A percentile compares a stretch with the other conserved stretches of the same genome.
phyloP scores from a whole-genome alignment of 2,888 invertebrate species.

The Chrysina gloriosa region DNA sequence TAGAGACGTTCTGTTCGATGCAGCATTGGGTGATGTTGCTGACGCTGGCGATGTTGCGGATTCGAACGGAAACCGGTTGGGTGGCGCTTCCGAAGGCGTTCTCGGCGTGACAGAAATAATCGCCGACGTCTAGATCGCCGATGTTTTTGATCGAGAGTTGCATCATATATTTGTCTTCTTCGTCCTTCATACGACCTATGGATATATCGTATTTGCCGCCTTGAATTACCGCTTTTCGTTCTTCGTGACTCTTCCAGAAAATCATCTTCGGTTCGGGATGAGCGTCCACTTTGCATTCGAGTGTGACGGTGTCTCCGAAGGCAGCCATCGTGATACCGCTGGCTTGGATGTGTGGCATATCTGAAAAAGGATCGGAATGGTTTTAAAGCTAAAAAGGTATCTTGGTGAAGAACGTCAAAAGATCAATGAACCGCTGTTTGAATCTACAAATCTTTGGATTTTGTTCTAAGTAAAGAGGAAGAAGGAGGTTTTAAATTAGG shows the following conservation, averaged over 20 bases:
- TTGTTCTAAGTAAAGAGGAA: too few relatives aligned
- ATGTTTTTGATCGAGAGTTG: slow-evolving; percentile 79
- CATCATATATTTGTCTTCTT: slow-evolving; percentile 79
- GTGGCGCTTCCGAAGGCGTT: slow-evolving; percentile 83
- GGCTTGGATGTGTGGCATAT: slow-evolving; percentile 81
- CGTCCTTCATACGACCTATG: slow-evolving; percentile 71
- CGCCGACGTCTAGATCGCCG: slow-evolving; percentile 77
- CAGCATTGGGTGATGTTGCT: slow-evolving; percentile 86
- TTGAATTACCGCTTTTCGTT: slow-evolving; percentile 80
- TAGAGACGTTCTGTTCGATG: slow-evolving; percentile 81
- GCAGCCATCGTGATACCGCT: slow-evolving; percentile 83
- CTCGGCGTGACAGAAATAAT: slow-evolving; percentile 87
- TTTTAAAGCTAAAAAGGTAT: too few relatives aligned
- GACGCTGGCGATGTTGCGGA: slow-evolving; percentile 72
- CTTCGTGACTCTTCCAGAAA: slow-evolving; percentile 84
- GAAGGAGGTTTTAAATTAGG: too few relatives aligned
- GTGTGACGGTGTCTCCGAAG: slow-evolving; percentile 78
- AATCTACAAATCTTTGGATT: too few relatives aligned
- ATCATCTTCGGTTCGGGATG: slow-evolving; percentile 84
- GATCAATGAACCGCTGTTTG: too few relatives aligned
- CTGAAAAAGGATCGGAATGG: slow-evolving; percentile 65
- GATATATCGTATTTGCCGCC: slow-evolving; percentile 80
- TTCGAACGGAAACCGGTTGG: slow-evolving; percentile 78
- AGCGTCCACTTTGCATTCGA: slow-evolving; percentile 83
- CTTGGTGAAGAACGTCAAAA: background rate